Evolutionary conservation across 2,113 vertebrate species (phyloP), one percentile per base, ranked within the genome.

Genomic region (Syngnathoides biaculeatus): DNA sequence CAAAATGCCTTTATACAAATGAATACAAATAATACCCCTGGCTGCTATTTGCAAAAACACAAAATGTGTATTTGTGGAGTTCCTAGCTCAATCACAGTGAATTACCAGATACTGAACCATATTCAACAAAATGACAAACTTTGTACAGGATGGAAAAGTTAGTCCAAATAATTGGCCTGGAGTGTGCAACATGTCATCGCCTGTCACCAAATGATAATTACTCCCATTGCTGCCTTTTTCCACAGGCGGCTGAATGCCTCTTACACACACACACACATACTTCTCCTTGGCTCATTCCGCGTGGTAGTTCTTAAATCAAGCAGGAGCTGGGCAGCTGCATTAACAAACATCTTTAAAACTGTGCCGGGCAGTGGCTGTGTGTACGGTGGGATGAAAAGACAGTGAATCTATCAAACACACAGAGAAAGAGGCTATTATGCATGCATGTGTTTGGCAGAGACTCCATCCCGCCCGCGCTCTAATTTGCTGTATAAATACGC

Each of bases 331-430:
- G 20, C 55, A 15, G 55, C 47, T 14, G 63, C 22, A 65, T 35
- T 50, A 35, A 65, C 19, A 65, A 65, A 65, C 63, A 50, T 52
- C 11, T 52, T 19, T 12, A 65, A 65, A 50, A 65, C 19, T 12
- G 27, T 35, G 19, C 35, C 6, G 19, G 45, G 19, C 24, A 50
- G 17, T 3, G 45, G 26, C 63, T 38, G 17, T 4, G 40, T 19
- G 40, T 17, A 42, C 8, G n/a, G 24, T 15, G 17, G 22, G 43
- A 50, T 64, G 63, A 65, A 63, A 50, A 50, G 60, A 62, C 38
- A 22, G 20, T 40, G 38, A 59, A 38, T n/a, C 22, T 40, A 63
- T 63, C 40, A 45, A 45, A 30, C 27, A 13, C 40, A n/a, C 15
- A 12, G 24, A 30, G 62, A 62, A 24, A 62, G 26, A 30, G 45